Conservation (phyloP, 2,113 vertebrate species). For the Psammodynastes pulverulentus region DNA sequence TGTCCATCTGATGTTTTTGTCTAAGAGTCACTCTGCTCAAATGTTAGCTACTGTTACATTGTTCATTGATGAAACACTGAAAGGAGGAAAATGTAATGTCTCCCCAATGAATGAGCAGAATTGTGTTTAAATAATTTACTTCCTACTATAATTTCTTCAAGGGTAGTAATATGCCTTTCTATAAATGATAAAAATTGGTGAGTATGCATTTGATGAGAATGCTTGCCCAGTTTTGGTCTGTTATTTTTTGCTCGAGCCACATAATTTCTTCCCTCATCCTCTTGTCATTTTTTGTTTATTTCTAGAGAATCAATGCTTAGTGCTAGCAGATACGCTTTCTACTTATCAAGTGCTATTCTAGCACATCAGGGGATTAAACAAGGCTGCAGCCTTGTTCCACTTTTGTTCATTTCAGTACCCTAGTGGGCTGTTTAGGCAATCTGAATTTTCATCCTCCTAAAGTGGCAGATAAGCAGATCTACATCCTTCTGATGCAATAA, state of each 20-base stretch:
- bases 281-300: not conserved
- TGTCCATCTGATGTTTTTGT: not conserved
- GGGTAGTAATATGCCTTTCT: not conserved
- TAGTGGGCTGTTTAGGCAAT: not conserved
- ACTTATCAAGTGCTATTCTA: not conserved
- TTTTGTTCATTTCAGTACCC: not conserved
- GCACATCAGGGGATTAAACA: not conserved
- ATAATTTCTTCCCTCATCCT: not conserved
- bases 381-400: not conserved
- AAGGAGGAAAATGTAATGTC: not conserved
- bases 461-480: not conserved
- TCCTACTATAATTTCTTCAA: not conserved
- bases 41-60: not conserved
- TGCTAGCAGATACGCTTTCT: not conserved
- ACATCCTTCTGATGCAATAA: not conserved
- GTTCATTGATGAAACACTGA: not conserved
- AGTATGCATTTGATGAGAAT: not conserved
- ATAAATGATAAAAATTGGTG: not conserved
- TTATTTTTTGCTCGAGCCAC: not conserved
- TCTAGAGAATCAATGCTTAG: not conserved
- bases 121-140: not conserved
- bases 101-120: not conserved
- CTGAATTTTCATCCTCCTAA: not conserved
- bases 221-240: not conserved
- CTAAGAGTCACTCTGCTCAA: not conserved